A percentile compares a stretch with the other conserved stretches of the same genome.
phyloP scores from a whole-genome alignment of 2,888 invertebrate species.

The Drosophila differens region DNA sequence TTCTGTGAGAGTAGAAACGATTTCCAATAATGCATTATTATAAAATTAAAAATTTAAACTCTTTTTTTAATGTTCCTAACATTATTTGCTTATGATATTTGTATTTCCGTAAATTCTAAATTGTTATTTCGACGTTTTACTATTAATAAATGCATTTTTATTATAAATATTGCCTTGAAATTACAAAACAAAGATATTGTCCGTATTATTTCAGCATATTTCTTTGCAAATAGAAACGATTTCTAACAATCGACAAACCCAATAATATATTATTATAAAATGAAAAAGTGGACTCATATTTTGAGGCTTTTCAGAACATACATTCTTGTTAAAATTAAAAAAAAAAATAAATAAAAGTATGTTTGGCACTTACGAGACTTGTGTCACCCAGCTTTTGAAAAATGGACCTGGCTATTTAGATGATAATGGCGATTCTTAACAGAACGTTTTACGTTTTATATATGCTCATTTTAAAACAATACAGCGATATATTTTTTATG shows the following conservation, averaged over 20 bases:
- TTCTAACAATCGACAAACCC: not conserved
- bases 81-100: not conserved
- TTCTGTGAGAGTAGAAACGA: not conserved
- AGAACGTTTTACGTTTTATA: not conserved
- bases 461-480: not conserved
- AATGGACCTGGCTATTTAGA: not conserved
- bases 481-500: not conserved
- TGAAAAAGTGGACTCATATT: not conserved
- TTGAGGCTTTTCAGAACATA: not conserved
- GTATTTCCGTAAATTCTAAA: not conserved
- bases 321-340: not conserved
- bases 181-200: not conserved
- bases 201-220: too few species aligned
- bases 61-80: not conserved
- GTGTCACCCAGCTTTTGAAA: not conserved
- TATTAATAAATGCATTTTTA: not conserved
- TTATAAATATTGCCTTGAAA: not conserved
- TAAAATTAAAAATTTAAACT: not conserved
- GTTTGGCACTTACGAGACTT: not conserved
- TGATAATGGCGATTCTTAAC: not conserved
- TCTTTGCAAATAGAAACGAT: not conserved
- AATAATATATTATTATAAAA: not conserved
- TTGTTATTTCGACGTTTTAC: not conserved
- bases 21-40: not conserved
- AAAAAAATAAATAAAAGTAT: accelerated